Conservation (phyloP, 2,888 invertebrate species). For the Allacma fusca region DNA sequence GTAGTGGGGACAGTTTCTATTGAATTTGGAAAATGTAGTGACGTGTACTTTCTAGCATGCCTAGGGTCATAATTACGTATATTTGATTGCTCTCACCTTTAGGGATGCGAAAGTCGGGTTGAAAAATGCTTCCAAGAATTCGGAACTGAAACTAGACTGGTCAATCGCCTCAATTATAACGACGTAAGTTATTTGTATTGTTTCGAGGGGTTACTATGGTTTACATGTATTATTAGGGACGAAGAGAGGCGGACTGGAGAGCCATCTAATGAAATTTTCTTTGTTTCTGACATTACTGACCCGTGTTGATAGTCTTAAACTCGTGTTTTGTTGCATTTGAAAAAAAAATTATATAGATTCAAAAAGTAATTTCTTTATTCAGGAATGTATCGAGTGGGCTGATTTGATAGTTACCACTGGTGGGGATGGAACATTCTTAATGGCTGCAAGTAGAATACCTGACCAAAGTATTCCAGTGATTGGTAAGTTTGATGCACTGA, state of each 20-base stretch:
- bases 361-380: not conserved
- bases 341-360: not conserved
- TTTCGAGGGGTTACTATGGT: no score
- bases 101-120: constrained; percentile 63
- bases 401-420: constrained; percentile 88
- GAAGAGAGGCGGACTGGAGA: no score
- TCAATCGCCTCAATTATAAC: constrained; percentile 76
- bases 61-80: no score
- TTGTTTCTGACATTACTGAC: no score
- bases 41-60: no score
- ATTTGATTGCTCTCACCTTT: no score
- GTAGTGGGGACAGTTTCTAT: constrained; percentile 63
- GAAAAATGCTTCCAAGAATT: constrained; percentile 70
- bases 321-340: not conserved
- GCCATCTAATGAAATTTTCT: no score
- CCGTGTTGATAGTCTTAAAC: not conserved
- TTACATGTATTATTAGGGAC: no score
- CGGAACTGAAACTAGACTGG: constrained; percentile 80
- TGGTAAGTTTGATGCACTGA: no score
- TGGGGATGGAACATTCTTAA: constrained; percentile 96
- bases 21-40: no score
- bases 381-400: constrained; percentile 83
- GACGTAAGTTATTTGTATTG: constrained; percentile 62
- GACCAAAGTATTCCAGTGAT: constrained; percentile 86
- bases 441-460: constrained; percentile 85